These are phyloP conservation scores for Heptranchias perlo DNA, from an alignment of 2,113 vertebrate genomes.

Conservation along the genomic window DNA sequence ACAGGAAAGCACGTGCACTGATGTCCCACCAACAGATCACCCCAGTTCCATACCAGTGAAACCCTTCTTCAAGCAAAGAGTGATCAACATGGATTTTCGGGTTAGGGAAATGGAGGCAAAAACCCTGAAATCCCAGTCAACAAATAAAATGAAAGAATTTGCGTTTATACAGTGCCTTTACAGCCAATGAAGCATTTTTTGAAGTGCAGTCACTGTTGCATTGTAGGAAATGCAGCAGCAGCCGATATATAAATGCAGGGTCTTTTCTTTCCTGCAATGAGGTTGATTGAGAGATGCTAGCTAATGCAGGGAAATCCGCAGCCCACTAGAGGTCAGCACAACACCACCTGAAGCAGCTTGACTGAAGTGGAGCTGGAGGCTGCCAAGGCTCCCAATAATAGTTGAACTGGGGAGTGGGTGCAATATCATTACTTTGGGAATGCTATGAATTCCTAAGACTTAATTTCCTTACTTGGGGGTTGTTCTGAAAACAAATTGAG, in stretches of 20 bases:
- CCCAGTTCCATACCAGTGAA: no score
- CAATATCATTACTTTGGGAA: background rate
- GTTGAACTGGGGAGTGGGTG: background rate
- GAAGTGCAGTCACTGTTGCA: no score
- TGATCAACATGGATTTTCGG: no score
- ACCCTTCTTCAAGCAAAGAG: no score
- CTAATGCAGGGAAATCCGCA: background rate
- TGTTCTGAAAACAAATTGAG: background rate
- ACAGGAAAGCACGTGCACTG: no score
- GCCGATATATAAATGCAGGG: background rate
- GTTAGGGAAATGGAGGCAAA: no score
- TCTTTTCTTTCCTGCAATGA: background rate
- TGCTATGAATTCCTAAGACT: background rate
- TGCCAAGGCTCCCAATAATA: background rate
- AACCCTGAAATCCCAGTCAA: no score
- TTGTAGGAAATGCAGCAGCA: no score
- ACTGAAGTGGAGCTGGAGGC: background rate
- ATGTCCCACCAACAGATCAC: no score
- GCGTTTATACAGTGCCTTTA: no score
- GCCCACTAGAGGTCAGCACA: conserved; percentile 15
- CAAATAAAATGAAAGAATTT: no score
- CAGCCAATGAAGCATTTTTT: no score
- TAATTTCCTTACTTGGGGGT: background rate
- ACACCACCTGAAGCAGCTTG: background rate
- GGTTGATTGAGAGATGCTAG: background rate